Evolutionary conservation across 2,113 vertebrate genomes (phyloP), one percentile per base, ranked within the genome.

Genomic region (Ceuthmochares aereus): DNA sequence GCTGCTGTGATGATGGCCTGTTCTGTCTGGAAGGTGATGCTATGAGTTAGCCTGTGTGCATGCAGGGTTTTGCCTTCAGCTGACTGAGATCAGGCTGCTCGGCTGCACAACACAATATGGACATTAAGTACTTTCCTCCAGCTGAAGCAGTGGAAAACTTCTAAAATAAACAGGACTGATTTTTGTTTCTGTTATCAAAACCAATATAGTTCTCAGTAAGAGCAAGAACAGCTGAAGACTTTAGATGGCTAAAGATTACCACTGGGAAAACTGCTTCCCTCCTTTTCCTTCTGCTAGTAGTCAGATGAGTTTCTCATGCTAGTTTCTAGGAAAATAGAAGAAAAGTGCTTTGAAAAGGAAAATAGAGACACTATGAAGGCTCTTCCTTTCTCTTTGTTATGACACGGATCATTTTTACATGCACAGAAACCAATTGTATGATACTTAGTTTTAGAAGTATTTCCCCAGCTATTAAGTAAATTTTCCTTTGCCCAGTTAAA

Each of bases 91-190:
- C 49, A 14, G n/a, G 49, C 34, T 56, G 59, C 60, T 74, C 72
- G 43, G 54, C 32, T 14, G 18, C 47, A 11, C 45, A 32, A 1
- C 20, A 9, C 43, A 25, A 1, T 1, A 2, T 14, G 12, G 54
- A 14, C 37, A 43, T 36, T 16, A 68, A 59, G 58, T 7, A 4
- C 9, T 27, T 30, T 51, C 5, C 63, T 55, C 34, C 70, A 25
- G 20, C 34, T 40, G 54, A 47, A 36, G 27, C 45, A 36, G 12
- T 7, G 14, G 49, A 83, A 76, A 74, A 17, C 12, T 69, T 91
- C 47, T 20, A 43, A 42, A 56, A 66, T 23, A 80, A 49, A 54
- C 17, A 55, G 30, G n/a, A 7, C 63, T 40, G 23, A 36, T 26
- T 64, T 79, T 56, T 79, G 17, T 13, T 25, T 60, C 52, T 76